phyloP scores from a whole-genome alignment of 2,888 invertebrate species.

The Epinotia ramella region DNA sequence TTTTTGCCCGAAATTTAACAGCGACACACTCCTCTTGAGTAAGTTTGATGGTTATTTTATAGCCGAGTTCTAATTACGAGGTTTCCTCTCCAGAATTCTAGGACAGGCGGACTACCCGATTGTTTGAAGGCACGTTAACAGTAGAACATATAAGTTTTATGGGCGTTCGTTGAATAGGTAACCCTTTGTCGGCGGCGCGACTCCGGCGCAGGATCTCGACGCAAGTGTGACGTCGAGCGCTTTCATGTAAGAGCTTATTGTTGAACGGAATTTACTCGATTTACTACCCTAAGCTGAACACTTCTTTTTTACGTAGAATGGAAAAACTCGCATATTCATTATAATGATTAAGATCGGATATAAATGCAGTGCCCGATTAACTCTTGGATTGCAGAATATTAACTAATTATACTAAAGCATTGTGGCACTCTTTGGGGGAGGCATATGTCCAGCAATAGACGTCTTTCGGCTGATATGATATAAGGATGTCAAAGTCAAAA shows the following conservation, averaged over 20 bases:
- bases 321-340: neutral
- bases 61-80: constrained; percentile 79
- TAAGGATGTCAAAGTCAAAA: no score
- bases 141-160: constrained; percentile 38
- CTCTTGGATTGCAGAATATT: no score
- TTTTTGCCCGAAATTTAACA: constrained; percentile 61
- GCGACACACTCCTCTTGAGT: constrained; percentile 71
- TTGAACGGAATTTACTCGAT: constrained; percentile 5
- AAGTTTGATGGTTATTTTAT: constrained; percentile 83
- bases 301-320: neutral
- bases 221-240: constrained; percentile 13
- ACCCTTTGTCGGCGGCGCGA: constrained; percentile 43
- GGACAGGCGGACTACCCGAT: constrained; percentile 65
- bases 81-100: constrained; percentile 76
- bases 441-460: no score
- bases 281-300: constrained; percentile 7
- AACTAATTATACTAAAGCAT: no score
- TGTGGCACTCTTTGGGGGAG: no score
- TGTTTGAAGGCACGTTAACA: constrained; percentile 43
- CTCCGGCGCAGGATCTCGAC: constrained; percentile 8
- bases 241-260: constrained; percentile 22
- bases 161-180: constrained; percentile 43
- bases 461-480: no score
- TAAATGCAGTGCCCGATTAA: no score
- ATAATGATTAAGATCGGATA: neutral